phyloP scores from a whole-genome alignment of 1,140 invertebrate species.

The Sycobia sp. region DNA sequence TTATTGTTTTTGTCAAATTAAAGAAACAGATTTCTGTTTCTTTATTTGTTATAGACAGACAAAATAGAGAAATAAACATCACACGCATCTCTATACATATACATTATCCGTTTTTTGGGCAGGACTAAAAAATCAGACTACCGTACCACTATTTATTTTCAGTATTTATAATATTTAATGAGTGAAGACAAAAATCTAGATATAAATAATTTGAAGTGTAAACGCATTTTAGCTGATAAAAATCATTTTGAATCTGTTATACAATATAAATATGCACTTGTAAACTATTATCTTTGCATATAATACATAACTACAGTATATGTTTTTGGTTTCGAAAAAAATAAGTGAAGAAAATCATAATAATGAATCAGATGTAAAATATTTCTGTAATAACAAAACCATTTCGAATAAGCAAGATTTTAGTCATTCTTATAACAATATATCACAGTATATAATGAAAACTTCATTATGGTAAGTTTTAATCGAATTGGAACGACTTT shows the following conservation, averaged over 20 bases:
- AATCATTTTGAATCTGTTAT: background rate
- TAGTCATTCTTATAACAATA: background rate
- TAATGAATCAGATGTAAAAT: background rate
- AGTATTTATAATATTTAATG: slow-evolving; percentile 26
- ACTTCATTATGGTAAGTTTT: background rate
- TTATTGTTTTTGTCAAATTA: background rate
- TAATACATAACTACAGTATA: slow-evolving; percentile 6
- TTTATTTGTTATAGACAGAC: too few species aligned
- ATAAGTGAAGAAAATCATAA: slow-evolving; percentile 8
- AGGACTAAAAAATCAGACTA: slow-evolving; percentile 5
- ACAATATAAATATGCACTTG: slow-evolving; percentile 24
- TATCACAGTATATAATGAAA: background rate
- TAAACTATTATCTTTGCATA: slow-evolving; percentile 10
- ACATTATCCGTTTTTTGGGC: background rate
- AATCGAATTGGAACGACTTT: slow-evolving; percentile 2
- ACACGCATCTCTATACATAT: background rate
- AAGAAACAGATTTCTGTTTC: background rate
- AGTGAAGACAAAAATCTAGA: background rate
- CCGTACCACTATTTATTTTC: slow-evolving; percentile 14
- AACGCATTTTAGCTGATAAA: background rate
- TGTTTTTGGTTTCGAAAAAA: slow-evolving; percentile 2
- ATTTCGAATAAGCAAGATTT: background rate
- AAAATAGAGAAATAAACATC: background rate
- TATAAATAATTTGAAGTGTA: slow-evolving; percentile 5
- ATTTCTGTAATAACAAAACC: slow-evolving; percentile 1